Evolutionary conservation across 2,888 invertebrate genomes (phyloP).

Genomic region (Conomelus anceps): DNA sequence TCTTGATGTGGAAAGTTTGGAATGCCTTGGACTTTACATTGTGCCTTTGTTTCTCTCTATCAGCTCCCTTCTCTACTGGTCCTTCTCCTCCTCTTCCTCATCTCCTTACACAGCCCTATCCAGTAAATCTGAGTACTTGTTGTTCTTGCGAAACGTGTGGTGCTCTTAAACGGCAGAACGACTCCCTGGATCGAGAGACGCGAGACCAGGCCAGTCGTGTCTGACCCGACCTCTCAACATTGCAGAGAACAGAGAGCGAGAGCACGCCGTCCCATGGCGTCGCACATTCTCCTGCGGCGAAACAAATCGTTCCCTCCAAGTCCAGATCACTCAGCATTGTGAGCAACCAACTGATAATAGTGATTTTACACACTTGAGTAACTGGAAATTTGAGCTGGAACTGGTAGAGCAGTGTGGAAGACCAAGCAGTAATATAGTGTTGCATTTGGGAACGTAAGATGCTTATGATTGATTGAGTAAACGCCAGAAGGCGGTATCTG

Average conservation of each 20-base stretch:
- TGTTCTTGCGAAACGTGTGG: background rate
- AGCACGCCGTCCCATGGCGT: too few relatives aligned
- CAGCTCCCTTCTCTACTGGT: background rate
- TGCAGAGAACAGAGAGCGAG: background rate
- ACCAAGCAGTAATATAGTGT: background rate
- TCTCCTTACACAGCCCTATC: background rate
- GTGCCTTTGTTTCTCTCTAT: background rate
- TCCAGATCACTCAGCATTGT: background rate
- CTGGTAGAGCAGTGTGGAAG: background rate
- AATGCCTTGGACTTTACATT: too few relatives aligned
- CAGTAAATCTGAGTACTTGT: background rate
- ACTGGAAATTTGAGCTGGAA: background rate
- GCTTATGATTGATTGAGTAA: background rate
- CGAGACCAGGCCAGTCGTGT: background rate
- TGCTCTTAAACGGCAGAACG: background rate
- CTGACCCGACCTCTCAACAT: background rate
- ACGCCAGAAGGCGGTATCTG: background rate
- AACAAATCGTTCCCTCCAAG: background rate
- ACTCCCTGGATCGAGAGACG: background rate
- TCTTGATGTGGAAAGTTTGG: too few relatives aligned
- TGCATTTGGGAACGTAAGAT: background rate
- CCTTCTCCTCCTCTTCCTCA: background rate
- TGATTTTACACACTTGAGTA: background rate
- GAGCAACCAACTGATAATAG: background rate
- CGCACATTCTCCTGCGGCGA: background rate